phyloP scores from a whole-genome alignment of 2,888 invertebrate species.

The Microplitis manilae region DNA sequence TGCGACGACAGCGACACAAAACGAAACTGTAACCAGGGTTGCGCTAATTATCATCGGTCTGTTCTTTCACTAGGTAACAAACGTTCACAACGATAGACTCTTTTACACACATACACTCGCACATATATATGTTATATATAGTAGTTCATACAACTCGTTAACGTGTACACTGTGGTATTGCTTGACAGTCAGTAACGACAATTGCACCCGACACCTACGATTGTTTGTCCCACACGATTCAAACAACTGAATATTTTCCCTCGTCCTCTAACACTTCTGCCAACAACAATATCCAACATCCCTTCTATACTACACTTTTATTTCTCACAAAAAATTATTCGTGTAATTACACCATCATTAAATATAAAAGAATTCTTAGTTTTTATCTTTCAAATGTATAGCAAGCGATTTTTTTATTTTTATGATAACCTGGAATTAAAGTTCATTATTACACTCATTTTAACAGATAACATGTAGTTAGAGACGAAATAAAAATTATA shows the following conservation, averaged over 20 bases:
- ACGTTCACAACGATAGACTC: slow-evolving; percentile 1
- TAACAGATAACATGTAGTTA: not conserved
- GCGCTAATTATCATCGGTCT: slow-evolving; percentile 47
- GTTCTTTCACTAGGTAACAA: slow-evolving; percentile 9
- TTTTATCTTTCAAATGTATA: not conserved
- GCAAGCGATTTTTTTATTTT: not conserved
- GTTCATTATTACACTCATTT: slow-evolving; percentile 10
- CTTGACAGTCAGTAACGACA: slow-evolving; percentile 29
- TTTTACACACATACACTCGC: not conserved
- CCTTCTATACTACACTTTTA: not conserved
- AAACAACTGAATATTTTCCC: slow-evolving; percentile 7
- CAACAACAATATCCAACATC: slow-evolving; percentile 5
- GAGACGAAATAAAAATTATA: not conserved
- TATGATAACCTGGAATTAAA: not conserved
- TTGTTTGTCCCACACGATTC: slow-evolving; percentile 29
- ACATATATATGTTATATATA: slow-evolving; percentile 7
- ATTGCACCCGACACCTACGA: slow-evolving; percentile 44
- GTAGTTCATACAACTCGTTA: slow-evolving; percentile 27
- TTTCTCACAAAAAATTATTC: slow-evolving; percentile 9
- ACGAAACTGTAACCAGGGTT: slow-evolving; percentile 33
- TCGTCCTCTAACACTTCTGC: slow-evolving; percentile 10
- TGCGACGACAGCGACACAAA: slow-evolving; percentile 37
- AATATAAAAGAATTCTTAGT: slow-evolving; percentile 31
- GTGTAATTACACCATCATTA: slow-evolving; percentile 24
- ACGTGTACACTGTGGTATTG: slow-evolving; percentile 29